Evolutionary conservation across 53 echinoderm and acorn worm genomes (phyloP), one percentile per base, ranked within the genome.

Genomic region (Temnopleurus reevesii): DNA sequence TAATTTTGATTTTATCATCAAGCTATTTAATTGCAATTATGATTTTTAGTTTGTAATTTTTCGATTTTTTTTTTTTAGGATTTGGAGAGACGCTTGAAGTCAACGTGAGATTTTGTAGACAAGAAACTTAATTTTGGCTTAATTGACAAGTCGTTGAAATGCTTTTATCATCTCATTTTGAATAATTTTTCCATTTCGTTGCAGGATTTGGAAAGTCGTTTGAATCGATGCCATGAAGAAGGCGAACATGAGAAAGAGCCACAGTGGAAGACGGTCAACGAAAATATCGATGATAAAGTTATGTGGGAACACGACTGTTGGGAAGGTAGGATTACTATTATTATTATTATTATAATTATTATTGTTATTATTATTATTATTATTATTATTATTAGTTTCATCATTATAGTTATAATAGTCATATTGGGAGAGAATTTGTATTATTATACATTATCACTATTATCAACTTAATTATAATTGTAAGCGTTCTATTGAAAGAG

Each of bases 231-330:
- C 31, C 71, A 87, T 25, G 71, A 71, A 3, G 88, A 87, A 31
- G 51, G 88, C 8, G 51, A 87, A 65, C 44, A 55, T 30, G 71
- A 87, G n/a, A 49, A 87, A 31, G 88, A 87, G 34, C 88, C 88
- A 47, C 65, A 87, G 19, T 87, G 88, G 88, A 87, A 87, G 71
- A 87, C 71, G 19, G 71, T 87, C 35, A 53, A 65, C 19, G 88
- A 87, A 49, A 49, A 66, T 47, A 38, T 66, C n/a, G 66, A 64
- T 31, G 88, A 87, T 4, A 66, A 87, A 18, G 88, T 87, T 15
- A 87, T 87, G 88, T 87, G 88, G 88, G 88, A 87, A 49, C 88
- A 87, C 27, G 88, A 87, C 36, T 87, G 88, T 26, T 87, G 88
- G 88, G 88, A 87, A 87, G 88, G 88, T 87, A 49, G 51, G 56